A percentile compares a stretch with the other conserved stretches of the same genome.
phyloP scores from a whole-genome alignment of 2,888 invertebrate species.

The Macaria notata region DNA sequence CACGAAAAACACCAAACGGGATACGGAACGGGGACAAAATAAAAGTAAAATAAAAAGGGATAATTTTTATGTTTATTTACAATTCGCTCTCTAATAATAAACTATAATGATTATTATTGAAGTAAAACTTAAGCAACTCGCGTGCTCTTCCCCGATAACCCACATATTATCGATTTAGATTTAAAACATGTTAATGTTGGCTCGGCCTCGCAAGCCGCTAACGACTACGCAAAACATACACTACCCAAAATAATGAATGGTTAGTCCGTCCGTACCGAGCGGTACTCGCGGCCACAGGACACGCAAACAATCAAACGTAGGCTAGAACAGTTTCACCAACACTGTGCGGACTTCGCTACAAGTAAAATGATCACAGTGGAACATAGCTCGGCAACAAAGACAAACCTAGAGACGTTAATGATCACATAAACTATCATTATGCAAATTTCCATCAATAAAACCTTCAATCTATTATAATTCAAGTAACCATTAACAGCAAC shows the following conservation, averaged over 20 bases:
- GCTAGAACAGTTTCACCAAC: constrained; percentile 51
- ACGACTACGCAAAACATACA: constrained; percentile 69
- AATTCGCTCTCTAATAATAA: constrained; percentile 76
- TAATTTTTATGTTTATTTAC: constrained; percentile 82
- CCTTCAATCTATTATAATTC: too few relatives aligned
- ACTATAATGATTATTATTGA: constrained; percentile 73
- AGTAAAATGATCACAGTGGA: constrained; percentile 53
- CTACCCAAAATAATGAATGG: constrained; percentile 68
- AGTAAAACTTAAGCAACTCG: constrained; percentile 73
- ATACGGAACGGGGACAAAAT: constrained; percentile 52
- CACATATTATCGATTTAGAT: constrained; percentile 52
- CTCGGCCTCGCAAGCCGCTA: constrained; percentile 64
- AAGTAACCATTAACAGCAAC: too few relatives aligned
- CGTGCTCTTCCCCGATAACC: constrained; percentile 70
- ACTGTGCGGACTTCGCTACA: constrained; percentile 41
- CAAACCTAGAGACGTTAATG: neutral
- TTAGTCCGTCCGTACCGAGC: constrained; percentile 58
- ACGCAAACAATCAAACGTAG: constrained; percentile 40
- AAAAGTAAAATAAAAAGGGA: constrained; percentile 79
- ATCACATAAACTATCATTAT: too few relatives aligned
- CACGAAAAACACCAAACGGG: constrained; percentile 39
- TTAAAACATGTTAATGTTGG: constrained; percentile 72
- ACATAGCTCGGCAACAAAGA: constrained; percentile 13
- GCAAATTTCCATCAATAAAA: too few relatives aligned
- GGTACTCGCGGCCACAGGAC: constrained; percentile 51